phyloP scores from a whole-genome alignment of 2,113 vertebrate species.

The Chlorodrepanis virens region DNA sequence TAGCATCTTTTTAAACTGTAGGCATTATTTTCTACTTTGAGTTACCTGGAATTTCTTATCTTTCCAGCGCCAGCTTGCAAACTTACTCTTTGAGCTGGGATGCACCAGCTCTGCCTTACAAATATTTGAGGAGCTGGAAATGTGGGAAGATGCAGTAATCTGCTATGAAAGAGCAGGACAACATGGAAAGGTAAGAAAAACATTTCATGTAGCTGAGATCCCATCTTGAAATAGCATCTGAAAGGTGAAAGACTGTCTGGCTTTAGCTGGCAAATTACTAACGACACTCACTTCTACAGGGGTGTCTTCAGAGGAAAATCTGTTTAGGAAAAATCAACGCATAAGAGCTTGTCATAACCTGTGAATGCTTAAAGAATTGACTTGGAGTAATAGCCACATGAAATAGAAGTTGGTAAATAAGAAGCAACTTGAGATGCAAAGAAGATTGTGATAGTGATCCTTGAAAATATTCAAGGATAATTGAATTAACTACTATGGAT shows the following conservation, averaged over 20 bases:
- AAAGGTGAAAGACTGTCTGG: background rate
- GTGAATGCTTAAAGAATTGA: background rate
- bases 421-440: background rate
- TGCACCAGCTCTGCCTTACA: slow-evolving; percentile 90
- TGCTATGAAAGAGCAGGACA: slow-evolving; percentile 91
- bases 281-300: background rate
- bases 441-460: background rate
- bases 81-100: slow-evolving; percentile 88
- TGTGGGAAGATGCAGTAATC: slow-evolving; percentile 96
- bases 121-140: slow-evolving; percentile 88
- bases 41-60: slow-evolving; percentile 16
- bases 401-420: background rate
- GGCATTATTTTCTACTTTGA: background rate
- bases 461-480: background rate
- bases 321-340: background rate
- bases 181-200: slow-evolving; percentile 87
- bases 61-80: slow-evolving; percentile 87
- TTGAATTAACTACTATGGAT: background rate
- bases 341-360: background rate
- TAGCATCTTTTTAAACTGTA: background rate
- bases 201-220: background rate
- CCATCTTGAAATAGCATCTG: background rate
- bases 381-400: background rate
- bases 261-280: background rate
- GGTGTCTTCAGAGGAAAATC: background rate